These are phyloP conservation scores for Amphipyra berbera DNA, from an alignment of 2,888 invertebrate species.

Conservation along the genomic window DNA sequence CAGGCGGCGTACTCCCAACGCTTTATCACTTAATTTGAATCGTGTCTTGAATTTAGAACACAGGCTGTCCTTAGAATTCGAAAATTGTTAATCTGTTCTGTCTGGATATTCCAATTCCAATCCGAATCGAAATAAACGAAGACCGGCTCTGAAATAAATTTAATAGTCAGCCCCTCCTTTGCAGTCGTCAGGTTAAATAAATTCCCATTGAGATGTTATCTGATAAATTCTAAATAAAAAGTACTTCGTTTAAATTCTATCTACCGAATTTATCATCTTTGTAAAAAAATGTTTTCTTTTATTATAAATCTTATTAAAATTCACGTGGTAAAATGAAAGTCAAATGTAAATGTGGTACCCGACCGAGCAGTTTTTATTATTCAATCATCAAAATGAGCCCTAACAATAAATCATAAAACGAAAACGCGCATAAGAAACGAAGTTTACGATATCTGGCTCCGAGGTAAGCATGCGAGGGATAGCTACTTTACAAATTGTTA, in stretches of 20 bases:
- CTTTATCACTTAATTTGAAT: conserved; percentile 88
- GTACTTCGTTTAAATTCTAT: conserved; percentile 45
- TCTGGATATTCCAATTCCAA: conserved; percentile 63
- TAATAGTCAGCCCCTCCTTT: conserved; percentile 57
- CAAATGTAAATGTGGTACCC: conserved; percentile 60
- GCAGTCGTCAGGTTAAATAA: conserved; percentile 60
- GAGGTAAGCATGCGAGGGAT: conserved; percentile 57
- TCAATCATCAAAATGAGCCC: conserved; percentile 61
- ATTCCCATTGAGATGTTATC: conserved; percentile 55
- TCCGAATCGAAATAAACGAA: conserved; percentile 61
- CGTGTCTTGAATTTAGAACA: conserved; percentile 82
- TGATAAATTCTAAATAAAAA: conserved; percentile 61
- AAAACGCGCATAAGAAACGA: conserved; percentile 61
- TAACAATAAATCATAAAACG: conserved; percentile 64
- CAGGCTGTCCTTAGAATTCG: conserved; percentile 66
- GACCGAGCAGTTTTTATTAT: conserved; percentile 60
- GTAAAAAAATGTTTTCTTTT: conserved; percentile 47
- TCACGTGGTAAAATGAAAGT: conserved; percentile 59
- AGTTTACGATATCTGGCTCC: conserved; percentile 62
- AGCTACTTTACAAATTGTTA: conserved; percentile 52
- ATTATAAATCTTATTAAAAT: conserved; percentile 60
- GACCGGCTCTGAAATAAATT: conserved; percentile 61
- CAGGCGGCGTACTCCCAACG: conserved; percentile 75
- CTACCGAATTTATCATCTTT: conserved; percentile 47
- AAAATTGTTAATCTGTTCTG: conserved; percentile 71